Conservation (phyloP, 2,888 invertebrate genomes). For the Eledone cirrhosa region DNA sequence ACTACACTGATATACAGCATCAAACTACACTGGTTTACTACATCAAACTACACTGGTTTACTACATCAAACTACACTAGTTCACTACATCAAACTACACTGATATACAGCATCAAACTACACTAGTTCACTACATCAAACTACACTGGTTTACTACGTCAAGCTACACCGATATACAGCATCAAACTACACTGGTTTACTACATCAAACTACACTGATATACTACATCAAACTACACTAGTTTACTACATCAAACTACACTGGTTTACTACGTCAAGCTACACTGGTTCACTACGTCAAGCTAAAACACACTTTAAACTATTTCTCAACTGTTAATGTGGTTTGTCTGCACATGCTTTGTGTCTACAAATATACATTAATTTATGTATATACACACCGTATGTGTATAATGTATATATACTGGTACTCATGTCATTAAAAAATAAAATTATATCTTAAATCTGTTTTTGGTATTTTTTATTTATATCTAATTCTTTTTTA, state of each 20-base stretch:
- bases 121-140: conserved; percentile 81
- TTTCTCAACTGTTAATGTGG: too few relatives aligned
- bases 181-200: conserved; percentile 84
- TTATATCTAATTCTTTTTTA: too few relatives aligned
- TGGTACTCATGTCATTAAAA: too few relatives aligned
- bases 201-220: conserved; percentile 79
- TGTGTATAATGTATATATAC: too few relatives aligned
- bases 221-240: too few relatives aligned
- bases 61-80: conserved; percentile 81
- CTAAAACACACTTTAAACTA: too few relatives aligned
- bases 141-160: conserved; percentile 75
- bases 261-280: conserved; percentile 78
- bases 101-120: conserved; percentile 82
- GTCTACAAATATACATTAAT: too few relatives aligned
- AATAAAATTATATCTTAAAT: too few relatives aligned
- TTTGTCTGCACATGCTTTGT: too few relatives aligned
- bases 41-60: too few relatives aligned
- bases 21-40: conserved; percentile 76
- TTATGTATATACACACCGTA: too few relatives aligned
- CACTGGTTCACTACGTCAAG: conserved; percentile 45
- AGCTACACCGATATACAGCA: conserved; percentile 78
- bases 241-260: conserved; percentile 81
- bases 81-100: conserved; percentile 84
- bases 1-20: conserved; percentile 78
- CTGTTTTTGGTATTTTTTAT: too few relatives aligned